Conservation (phyloP, 2,797 vertebrate species). For the Mormyrus hasselquistii region DNA sequence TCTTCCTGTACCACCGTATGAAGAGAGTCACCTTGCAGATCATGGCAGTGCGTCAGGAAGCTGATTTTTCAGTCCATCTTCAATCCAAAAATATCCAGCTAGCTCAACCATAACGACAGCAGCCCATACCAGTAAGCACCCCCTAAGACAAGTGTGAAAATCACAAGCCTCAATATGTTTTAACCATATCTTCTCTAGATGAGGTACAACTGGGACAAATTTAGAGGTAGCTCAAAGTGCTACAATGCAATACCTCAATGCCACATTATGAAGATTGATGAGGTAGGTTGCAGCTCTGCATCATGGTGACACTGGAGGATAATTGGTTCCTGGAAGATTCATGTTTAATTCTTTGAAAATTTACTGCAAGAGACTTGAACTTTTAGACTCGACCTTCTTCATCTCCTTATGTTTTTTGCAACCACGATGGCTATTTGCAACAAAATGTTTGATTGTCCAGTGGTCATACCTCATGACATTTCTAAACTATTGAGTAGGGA, state of each 20-base stretch:
- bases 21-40: background rate
- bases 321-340: background rate
- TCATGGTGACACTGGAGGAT: background rate
- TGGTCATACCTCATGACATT: background rate
- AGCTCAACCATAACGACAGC: too few species aligned
- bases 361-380: too few species aligned
- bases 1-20: background rate
- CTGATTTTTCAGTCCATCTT: background rate
- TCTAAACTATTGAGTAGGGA: too few species aligned
- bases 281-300: background rate
- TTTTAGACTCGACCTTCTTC: too few species aligned
- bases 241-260: too few species aligned
- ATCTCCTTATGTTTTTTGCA: background rate
- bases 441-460: constrained; percentile 6
- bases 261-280: too few species aligned
- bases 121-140: too few species aligned
- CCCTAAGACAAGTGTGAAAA: too few species aligned
- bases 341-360: background rate
- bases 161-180: too few species aligned
- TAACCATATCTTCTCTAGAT: too few species aligned
- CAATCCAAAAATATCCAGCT: background rate
- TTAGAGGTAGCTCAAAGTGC: too few species aligned
- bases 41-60: background rate
- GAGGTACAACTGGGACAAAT: too few species aligned
- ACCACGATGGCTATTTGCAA: background rate